phyloP scores from a whole-genome alignment of 2,888 invertebrate species.

The Bellardia pandia region DNA sequence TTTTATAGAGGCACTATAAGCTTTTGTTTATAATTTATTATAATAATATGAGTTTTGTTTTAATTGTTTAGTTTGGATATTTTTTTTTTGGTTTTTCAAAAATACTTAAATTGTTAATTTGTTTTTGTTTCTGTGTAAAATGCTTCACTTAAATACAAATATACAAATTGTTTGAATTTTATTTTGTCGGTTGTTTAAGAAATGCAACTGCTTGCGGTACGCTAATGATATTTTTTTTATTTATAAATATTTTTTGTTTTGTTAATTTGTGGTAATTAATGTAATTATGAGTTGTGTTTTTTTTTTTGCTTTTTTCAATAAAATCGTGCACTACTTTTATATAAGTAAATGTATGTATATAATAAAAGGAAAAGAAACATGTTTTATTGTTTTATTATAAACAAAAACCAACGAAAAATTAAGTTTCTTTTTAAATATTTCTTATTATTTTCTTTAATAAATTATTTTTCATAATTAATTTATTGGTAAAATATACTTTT shows the following conservation, averaged over 20 bases:
- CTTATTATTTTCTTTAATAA: slow-evolving; percentile 44
- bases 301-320: slow-evolving; percentile 36
- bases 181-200: slow-evolving; percentile 49
- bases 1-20: slow-evolving; percentile 74
- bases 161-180: slow-evolving; percentile 56
- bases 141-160: slow-evolving; percentile 65
- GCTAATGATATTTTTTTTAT: slow-evolving; percentile 71
- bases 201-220: slow-evolving; percentile 71
- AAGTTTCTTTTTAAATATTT: slow-evolving; percentile 61
- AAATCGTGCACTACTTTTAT: slow-evolving; percentile 58
- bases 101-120: slow-evolving; percentile 57
- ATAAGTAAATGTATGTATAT: not conserved
- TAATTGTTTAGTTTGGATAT: not conserved
- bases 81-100: slow-evolving; percentile 34
- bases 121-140: slow-evolving; percentile 55
- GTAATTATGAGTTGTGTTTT: slow-evolving; percentile 18
- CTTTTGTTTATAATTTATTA: slow-evolving; percentile 54
- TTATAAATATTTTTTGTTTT: slow-evolving; percentile 37
- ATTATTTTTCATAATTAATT: slow-evolving; percentile 47
- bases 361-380: slow-evolving; percentile 17
- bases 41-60: slow-evolving; percentile 35
- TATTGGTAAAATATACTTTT: slow-evolving; percentile 69
- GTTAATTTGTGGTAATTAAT: slow-evolving; percentile 28
- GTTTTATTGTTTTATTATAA: slow-evolving; percentile 28
- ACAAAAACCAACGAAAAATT: slow-evolving; percentile 71